Evolutionary conservation across 1,140 invertebrate species (phyloP).

Genomic region (Sinella curviseta): DNA sequence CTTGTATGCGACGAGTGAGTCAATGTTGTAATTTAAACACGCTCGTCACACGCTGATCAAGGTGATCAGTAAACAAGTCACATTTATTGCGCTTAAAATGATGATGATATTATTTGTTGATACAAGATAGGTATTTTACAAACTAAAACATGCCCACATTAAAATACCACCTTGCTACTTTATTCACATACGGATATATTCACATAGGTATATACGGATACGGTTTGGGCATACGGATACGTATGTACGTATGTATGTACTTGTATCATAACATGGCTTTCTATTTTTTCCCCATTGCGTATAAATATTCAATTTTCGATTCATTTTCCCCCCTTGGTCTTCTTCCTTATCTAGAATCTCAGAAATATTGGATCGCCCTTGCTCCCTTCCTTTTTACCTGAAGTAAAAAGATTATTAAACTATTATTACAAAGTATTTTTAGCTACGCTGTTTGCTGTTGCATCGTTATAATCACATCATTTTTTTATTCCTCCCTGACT

Average conservation of each 20-base stretch:
- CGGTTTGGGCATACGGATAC: too few species aligned
- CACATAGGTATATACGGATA: not conserved
- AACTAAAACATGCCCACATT: not conserved
- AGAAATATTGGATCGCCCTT: not conserved
- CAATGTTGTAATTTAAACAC: slow-evolving; percentile 19
- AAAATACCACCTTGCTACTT: not conserved
- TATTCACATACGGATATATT: not conserved
- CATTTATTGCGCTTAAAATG: not conserved
- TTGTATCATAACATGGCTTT: not conserved
- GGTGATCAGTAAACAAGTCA: slow-evolving; percentile 19
- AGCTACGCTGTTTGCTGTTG: not conserved
- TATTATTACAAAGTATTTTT: not conserved
- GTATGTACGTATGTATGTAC: not conserved
- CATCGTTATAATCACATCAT: not conserved
- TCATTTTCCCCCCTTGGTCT: not conserved
- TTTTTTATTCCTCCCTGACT: not conserved
- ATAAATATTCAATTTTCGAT: slow-evolving; percentile 4
- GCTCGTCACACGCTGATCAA: slow-evolving; percentile 19
- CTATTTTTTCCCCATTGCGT: not conserved
- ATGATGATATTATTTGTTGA: not conserved
- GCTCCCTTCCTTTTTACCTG: not conserved
- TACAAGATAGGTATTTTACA: not conserved
- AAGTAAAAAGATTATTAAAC: not conserved
- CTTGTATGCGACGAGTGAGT: not conserved
- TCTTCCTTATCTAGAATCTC: not conserved